phyloP scores from a whole-genome alignment of 2,797 vertebrate genomes.

The Sylvilagus floridanus region DNA sequence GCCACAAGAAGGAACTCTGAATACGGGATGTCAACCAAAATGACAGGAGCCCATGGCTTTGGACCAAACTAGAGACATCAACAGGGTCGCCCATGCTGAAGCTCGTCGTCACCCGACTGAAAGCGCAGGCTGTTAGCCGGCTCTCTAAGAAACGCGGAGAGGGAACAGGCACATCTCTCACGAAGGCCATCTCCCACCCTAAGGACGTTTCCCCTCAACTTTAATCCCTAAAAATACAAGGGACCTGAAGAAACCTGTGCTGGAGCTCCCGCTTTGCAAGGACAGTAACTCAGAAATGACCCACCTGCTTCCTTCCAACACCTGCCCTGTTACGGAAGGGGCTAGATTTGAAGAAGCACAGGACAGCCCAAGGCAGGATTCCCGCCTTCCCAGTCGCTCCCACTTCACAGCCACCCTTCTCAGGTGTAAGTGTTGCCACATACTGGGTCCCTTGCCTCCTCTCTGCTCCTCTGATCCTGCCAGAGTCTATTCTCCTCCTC shows the following conservation, averaged over 20 bases:
- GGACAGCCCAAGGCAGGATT: not conserved
- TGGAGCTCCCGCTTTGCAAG: not conserved
- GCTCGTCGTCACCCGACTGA: not conserved
- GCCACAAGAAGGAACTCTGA: not conserved
- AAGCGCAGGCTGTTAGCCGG: not conserved
- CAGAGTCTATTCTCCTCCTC: not conserved
- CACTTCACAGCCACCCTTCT: not conserved
- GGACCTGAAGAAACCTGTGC: not conserved
- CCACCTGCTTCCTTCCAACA: not conserved
- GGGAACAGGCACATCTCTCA: not conserved
- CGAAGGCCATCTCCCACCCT: not conserved
- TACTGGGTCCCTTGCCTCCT: not conserved
- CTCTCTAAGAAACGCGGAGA: not conserved
- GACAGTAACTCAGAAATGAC: not conserved
- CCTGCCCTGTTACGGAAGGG: not conserved
- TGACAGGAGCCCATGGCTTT: not conserved
- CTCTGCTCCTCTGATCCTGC: not conserved
- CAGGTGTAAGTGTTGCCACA: too few relatives aligned
- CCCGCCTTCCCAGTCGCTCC: accelerated
- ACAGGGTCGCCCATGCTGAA: not conserved
- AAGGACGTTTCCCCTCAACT: not conserved
- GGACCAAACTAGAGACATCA: not conserved
- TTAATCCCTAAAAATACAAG: not conserved
- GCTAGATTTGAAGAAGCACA: not conserved
- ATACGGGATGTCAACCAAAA: not conserved